Conservation (phyloP, 1,140 invertebrate genomes). For the Drosophila lowei region DNA sequence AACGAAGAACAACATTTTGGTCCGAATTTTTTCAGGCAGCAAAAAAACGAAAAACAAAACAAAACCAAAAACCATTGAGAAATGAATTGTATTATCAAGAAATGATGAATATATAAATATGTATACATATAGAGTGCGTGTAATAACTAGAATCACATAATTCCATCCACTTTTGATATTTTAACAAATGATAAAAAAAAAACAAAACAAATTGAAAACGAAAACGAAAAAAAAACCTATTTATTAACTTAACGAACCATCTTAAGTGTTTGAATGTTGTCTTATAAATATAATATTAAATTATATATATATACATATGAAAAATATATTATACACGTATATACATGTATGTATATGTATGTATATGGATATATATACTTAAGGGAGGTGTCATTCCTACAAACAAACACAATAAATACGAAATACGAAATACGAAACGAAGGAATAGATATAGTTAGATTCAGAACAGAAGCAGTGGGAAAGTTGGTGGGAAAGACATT, state of each 20-base stretch:
- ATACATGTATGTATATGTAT: background rate
- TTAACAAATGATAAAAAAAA: constrained; percentile 61
- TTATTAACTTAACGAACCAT: constrained; percentile 60
- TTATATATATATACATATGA: constrained; percentile 42
- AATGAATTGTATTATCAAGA: constrained; percentile 50
- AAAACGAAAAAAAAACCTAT: constrained; percentile 43
- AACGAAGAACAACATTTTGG: constrained; percentile 22
- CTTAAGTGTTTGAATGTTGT: constrained; percentile 72
- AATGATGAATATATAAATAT: constrained; percentile 36
- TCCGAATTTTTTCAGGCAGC: constrained; percentile 46
- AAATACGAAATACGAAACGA: constrained; percentile 9
- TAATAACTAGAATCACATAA: constrained; percentile 81
- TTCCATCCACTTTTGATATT: constrained; percentile 81
- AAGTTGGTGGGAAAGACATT: constrained; percentile 20
- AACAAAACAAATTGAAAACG: constrained; percentile 8
- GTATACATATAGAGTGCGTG: constrained; percentile 59
- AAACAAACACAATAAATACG: constrained; percentile 29
- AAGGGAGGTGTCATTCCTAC: constrained; percentile 40
- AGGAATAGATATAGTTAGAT: background rate
- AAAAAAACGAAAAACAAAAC: background rate
- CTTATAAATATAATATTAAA: constrained; percentile 39
- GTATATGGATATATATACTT: constrained; percentile 22
- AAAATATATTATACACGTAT: constrained; percentile 11
- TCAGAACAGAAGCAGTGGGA: background rate
- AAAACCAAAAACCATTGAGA: constrained; percentile 23